These are phyloP conservation scores for Ptilonorhynchus violaceus DNA, from an alignment of 2,113 vertebrate species.

Conservation along the genomic window DNA sequence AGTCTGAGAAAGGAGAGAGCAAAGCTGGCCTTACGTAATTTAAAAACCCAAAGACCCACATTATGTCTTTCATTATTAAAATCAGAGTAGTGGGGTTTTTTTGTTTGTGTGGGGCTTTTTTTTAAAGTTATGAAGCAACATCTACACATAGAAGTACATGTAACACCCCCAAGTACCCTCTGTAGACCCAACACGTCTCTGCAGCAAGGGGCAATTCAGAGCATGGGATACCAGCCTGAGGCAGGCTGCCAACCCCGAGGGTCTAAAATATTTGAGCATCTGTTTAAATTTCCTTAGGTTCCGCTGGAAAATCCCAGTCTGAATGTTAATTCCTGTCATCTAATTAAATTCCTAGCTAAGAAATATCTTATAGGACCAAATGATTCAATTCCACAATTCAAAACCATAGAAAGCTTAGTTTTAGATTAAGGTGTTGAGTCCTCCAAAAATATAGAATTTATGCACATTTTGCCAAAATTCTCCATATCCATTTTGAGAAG, in stretches of 20 bases:
- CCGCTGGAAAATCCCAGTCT: not conserved
- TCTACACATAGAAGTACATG: rapidly evolving
- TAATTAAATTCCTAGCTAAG: not conserved
- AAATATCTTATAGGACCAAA: not conserved
- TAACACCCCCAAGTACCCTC: not conserved
- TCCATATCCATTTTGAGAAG: not conserved
- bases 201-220: not conserved
- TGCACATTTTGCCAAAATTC: not conserved
- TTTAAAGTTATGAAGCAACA: not conserved
- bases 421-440: not conserved
- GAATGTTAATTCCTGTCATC: not conserved
- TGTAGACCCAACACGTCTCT: not conserved
- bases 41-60: not conserved
- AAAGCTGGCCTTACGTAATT: not conserved
- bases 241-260: not conserved
- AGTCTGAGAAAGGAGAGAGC: not conserved
- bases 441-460: not conserved
- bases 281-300: not conserved
- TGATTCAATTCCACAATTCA: not conserved
- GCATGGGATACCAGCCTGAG: not conserved
- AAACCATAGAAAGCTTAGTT: not conserved
- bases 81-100: rapidly evolving
- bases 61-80: not conserved
- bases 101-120: not conserved
- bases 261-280: not conserved